Evolutionary conservation across 1,140 invertebrate genomes (phyloP), one percentile per base, ranked within the genome.

Genomic region (Trypoxylus dichotomus): DNA sequence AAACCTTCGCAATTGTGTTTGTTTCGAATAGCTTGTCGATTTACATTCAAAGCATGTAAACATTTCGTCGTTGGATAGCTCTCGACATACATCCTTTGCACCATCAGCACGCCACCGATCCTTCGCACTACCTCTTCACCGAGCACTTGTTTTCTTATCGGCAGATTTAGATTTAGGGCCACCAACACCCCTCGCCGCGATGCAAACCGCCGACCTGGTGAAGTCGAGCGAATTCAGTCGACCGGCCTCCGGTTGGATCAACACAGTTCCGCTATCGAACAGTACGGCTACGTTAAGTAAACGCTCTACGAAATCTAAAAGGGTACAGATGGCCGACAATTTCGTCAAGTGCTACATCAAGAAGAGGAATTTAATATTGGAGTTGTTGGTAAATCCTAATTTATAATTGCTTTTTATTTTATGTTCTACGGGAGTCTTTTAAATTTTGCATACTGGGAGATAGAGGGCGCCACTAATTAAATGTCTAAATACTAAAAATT

Each of bases 341-440:
- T 95, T 95, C 84, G 93, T 97, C 32, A 97, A 97, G 84, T 96
- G 98, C 84, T 99, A 98, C 84, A 93, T 97, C 58, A 94, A 95
- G 85, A 99, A 98, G 84, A 88, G 98, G 76, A 98, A 97, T 87
- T 90, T 99, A 3, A 97, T 99, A 80, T 87, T 99, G 13, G 94
- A 97, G 83, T 88, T 99, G 37, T 86, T 98, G 87, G 91, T 91
- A 82, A 85, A 83, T 83, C 13, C 19, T 79, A 78, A 7, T 7
- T 37, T 37, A 8, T 37, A 2, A 7, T 37, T 37, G n/a, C n/a
- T 37, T 37, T 37, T 37, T 37, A 37, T 37, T 37, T 37, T 7
- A 37, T 8, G 5, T 37, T 8, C 10, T 37, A 2, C 10, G n/a
- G n/a, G n/a, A n/a, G n/a, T n/a, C n/a, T n/a, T n/a, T n/a, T n/a